Percentiles rank a stretch among this genome's conserved stretches.
phyloP scores from a whole-genome alignment of 2,888 invertebrate species.

The Ectemnius lituratus region DNA sequence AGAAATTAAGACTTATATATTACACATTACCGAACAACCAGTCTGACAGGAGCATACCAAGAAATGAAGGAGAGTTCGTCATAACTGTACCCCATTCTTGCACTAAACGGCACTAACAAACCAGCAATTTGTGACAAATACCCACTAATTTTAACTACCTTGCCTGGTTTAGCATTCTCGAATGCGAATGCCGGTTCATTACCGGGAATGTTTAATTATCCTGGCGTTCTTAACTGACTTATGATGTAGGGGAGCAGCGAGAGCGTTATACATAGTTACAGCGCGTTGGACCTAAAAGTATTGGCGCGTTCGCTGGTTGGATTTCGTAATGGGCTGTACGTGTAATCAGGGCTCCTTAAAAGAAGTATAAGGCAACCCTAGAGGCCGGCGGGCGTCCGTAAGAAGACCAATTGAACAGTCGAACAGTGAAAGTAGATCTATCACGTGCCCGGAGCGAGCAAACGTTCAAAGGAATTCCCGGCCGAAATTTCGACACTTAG shows the following conservation, averaged over 20 bases:
- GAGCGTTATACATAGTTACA: too few relatives aligned
- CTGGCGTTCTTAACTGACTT: background rate
- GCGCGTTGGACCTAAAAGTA: too few relatives aligned
- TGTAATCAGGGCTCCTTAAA: too few relatives aligned
- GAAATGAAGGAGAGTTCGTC: background rate
- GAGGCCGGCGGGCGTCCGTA: too few relatives aligned
- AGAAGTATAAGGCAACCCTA: too few relatives aligned
- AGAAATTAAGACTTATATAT: too few relatives aligned
- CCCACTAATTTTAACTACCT: background rate
- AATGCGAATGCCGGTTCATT: background rate
- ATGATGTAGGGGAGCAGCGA: too few relatives aligned
- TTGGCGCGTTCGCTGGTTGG: too few relatives aligned
- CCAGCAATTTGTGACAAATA: background rate
- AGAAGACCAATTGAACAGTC: conserved; percentile 2
- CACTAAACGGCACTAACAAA: background rate
- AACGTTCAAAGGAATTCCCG: conserved; percentile 3
- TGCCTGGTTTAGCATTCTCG: background rate
- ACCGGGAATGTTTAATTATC: background rate
- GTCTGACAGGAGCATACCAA: too few relatives aligned
- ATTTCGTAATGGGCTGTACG: too few relatives aligned
- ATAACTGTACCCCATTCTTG: background rate
- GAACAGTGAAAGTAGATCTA: conserved; percentile 7
- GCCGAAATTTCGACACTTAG: background rate
- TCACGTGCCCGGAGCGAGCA: background rate
- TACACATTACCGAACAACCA: too few relatives aligned